phyloP scores from a whole-genome alignment of 2,797 vertebrate species.

The Pseudochirops cupreus region DNA sequence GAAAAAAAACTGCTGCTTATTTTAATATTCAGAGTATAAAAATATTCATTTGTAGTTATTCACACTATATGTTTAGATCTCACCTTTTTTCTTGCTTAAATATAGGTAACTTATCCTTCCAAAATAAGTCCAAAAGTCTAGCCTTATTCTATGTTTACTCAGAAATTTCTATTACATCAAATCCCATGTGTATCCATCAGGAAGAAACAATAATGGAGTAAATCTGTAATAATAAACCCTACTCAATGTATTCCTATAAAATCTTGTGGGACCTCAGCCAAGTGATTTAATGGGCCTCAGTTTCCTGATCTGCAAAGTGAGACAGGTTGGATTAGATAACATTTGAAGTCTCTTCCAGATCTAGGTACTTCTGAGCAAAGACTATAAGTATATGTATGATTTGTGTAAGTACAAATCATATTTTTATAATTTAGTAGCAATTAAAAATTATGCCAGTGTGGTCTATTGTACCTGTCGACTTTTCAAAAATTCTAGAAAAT shows the following conservation, averaged over 20 bases:
- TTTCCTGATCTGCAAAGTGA: background rate
- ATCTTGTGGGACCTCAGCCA: background rate
- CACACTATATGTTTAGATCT: conserved; percentile 67
- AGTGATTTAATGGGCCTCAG: background rate
- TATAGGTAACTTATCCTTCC: conserved; percentile 68
- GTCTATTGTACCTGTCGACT: background rate
- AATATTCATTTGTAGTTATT: conserved; percentile 71
- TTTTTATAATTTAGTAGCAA: background rate
- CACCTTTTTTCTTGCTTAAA: conserved; percentile 62
- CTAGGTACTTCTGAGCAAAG: background rate
- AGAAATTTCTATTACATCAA: conserved; percentile 62
- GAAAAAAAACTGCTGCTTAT: conserved; percentile 71
- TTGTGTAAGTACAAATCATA: background rate
- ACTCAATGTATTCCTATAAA: background rate
- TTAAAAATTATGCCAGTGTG: background rate
- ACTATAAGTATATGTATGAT: background rate
- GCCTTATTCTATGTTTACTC: conserved; percentile 71
- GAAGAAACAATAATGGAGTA: conserved; percentile 42
- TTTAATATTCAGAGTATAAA: conserved; percentile 72
- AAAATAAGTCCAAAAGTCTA: conserved; percentile 66
- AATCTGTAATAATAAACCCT: conserved; percentile 34
- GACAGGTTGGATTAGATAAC: background rate
- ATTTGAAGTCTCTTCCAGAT: background rate
- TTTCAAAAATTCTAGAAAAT: background rate
- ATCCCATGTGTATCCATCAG: conserved; percentile 64